phyloP scores from a whole-genome alignment of 2,888 invertebrate species.

The Drosophila robusta region DNA sequence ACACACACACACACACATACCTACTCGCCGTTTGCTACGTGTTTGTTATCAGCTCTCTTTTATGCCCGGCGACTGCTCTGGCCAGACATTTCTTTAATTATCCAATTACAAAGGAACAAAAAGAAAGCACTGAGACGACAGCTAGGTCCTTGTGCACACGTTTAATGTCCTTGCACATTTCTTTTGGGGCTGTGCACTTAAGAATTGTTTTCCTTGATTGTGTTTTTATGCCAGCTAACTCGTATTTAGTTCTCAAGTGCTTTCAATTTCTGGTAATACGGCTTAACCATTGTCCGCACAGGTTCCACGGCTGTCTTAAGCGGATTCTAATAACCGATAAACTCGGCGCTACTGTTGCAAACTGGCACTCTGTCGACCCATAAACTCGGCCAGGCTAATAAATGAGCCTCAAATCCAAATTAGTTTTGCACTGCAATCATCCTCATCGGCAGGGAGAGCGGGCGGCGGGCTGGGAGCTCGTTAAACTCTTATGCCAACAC shows the following conservation, averaged over 20 bases:
- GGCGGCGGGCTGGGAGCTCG: slow-evolving; percentile 50
- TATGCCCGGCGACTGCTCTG: slow-evolving; percentile 41
- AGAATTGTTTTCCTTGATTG: slow-evolving; percentile 14
- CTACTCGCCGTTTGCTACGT: slow-evolving; percentile 43
- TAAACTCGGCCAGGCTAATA: slow-evolving; percentile 50
- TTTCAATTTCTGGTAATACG: slow-evolving; percentile 35
- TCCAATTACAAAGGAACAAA: slow-evolving; percentile 75
- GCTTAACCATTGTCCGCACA: slow-evolving; percentile 14
- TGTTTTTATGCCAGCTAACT: slow-evolving; percentile 44
- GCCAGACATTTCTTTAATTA: slow-evolving; percentile 78
- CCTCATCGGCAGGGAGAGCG: slow-evolving; percentile 33
- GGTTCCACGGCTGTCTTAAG: slow-evolving; percentile 35
- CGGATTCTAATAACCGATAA: slow-evolving; percentile 59
- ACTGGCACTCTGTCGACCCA: slow-evolving; percentile 11
- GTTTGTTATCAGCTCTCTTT: slow-evolving; percentile 56
- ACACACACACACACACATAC: slow-evolving; percentile 18
- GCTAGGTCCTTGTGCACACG: slow-evolving; percentile 7
- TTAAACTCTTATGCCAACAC: slow-evolving; percentile 74
- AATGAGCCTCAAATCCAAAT: slow-evolving; percentile 65
- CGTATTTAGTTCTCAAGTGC: slow-evolving; percentile 54
- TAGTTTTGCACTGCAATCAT: slow-evolving; percentile 71
- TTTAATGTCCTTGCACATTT: slow-evolving; percentile 54
- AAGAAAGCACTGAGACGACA: slow-evolving; percentile 7
- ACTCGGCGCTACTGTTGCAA: slow-evolving; percentile 10
- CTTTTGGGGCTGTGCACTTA: slow-evolving; percentile 46